Conservation (phyloP, 2,888 invertebrate species). For the Nyleta sp. region DNA sequence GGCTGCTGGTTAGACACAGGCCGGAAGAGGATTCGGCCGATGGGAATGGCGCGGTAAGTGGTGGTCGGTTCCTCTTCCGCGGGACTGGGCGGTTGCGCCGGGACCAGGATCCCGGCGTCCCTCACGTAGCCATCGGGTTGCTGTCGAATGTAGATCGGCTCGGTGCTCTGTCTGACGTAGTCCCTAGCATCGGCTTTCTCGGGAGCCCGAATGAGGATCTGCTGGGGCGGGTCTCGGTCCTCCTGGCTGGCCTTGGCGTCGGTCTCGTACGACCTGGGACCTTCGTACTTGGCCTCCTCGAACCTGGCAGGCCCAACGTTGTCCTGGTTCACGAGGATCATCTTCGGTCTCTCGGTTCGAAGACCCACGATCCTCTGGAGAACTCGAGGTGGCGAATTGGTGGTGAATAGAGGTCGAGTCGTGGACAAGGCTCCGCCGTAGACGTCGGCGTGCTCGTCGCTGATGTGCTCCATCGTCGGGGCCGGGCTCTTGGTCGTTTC, state of each 20-base stretch:
- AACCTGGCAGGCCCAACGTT: slow-evolving; percentile 76
- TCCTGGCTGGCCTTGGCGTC: slow-evolving; percentile 73
- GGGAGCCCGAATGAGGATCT: slow-evolving; percentile 70
- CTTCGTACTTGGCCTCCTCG: slow-evolving; percentile 73
- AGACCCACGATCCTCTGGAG: slow-evolving; percentile 78
- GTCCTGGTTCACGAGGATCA: slow-evolving; percentile 72
- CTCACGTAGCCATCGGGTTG: slow-evolving; percentile 74
- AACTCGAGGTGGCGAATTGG: slow-evolving; percentile 85
- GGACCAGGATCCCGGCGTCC: slow-evolving; percentile 73
- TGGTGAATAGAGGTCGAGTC: slow-evolving; percentile 87
- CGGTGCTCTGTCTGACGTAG: slow-evolving; percentile 73
- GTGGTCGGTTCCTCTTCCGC: slow-evolving; percentile 71
- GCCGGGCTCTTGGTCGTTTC: slow-evolving; percentile 83
- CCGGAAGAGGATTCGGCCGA: slow-evolving; percentile 72
- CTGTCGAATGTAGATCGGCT: slow-evolving; percentile 75
- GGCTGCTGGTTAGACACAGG: slow-evolving; percentile 72
- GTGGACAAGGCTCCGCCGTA: slow-evolving; percentile 87
- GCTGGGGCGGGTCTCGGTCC: slow-evolving; percentile 74
- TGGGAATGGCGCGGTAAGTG: slow-evolving; percentile 71
- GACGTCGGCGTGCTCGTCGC: slow-evolving; percentile 87
- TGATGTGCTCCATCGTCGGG: slow-evolving; percentile 84
- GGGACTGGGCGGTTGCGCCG: slow-evolving; percentile 64
- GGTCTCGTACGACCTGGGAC: slow-evolving; percentile 71
- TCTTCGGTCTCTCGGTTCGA: slow-evolving; percentile 74
- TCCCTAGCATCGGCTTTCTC: slow-evolving; percentile 70